Base-by-base conservation (phyloP, 1,140 invertebrate genomes). In the Drosophila athabasca region DNA sequence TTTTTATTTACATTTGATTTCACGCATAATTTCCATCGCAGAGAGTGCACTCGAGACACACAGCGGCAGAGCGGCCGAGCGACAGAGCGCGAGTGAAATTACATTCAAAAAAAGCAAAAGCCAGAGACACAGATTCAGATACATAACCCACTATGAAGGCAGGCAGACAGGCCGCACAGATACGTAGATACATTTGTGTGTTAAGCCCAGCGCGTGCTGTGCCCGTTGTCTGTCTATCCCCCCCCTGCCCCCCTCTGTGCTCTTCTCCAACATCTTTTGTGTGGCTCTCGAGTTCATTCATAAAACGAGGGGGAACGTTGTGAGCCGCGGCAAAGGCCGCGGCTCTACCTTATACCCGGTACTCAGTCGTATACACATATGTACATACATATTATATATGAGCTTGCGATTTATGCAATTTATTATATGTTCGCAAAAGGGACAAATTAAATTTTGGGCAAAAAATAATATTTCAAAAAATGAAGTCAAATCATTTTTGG, bases 1-100 rank as follows among this genome's bases (percentile, higher is more conserved):
- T 81, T 81, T 82, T 87, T 85, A 85, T 85, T 85, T 85, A 85
- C 83, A 85, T 85, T 85, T 88, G 79, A 88, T 85, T 85, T 85
- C 82, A 85, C 82, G 82, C 82, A 85, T 85, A 85, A 85, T 85
- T 85, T 85, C 75, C 82, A 81, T 88, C 74, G 83, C 78, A 75
- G 79, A 85, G 82, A 85, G 82, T 85, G 82, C 82, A 85, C 82
- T 85, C 79, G 78, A 87, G 74, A 62, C 73, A 59, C 61, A 52
- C 66, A 76, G 65, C 71, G 67, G 76, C 58, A 19, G 17, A 19
- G 17, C 17, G 17, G 1, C 17, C 0, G 17, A 19, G 17, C 17
- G 17, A 1, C 60, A 52, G 62, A 75, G 65, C 71, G 1, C 24
- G 67, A 85, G 69, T 73, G 81, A 85, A 85, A 80, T 73, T 85